A percentile compares a stretch with the other conserved stretches of the same genome.
These are phyloP conservation scores for Myotis myotis DNA, from an alignment of 2,797 vertebrate genomes.

Conservation along the genomic window DNA sequence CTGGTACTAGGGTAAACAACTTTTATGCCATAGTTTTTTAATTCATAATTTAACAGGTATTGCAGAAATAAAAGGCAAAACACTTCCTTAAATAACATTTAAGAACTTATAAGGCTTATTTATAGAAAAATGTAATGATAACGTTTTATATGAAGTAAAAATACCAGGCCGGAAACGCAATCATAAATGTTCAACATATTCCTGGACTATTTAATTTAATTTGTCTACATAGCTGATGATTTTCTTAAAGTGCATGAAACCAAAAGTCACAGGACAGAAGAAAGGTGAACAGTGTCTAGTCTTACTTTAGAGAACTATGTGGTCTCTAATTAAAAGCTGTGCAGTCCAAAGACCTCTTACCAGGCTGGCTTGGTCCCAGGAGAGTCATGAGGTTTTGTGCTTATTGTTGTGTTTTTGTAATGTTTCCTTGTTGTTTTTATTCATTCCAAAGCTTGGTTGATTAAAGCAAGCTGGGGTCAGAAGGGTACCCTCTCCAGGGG, in stretches of 20 bases:
- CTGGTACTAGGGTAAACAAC: background rate
- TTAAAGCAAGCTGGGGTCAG: background rate
- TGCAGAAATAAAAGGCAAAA: background rate
- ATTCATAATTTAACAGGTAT: background rate
- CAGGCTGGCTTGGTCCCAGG: background rate
- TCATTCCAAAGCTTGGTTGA: conserved; percentile 19
- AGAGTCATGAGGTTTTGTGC: background rate
- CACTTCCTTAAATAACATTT: conserved; percentile 10
- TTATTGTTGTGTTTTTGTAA: background rate
- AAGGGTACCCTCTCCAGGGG: background rate
- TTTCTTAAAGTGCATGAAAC: conserved; percentile 18
- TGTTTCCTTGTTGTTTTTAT: conserved; percentile 4
- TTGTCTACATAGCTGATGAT: background rate
- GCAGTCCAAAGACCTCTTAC: background rate
- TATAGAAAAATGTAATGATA: background rate
- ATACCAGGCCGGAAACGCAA: background rate
- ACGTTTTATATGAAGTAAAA: background rate
- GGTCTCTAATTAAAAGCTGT: background rate
- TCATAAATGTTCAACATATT: background rate
- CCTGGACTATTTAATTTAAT: background rate
- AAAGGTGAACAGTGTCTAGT: background rate
- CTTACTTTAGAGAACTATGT: background rate
- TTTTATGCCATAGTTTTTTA: background rate
- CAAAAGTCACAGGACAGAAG: background rate
- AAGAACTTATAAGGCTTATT: conserved; percentile 14